Base-by-base conservation (phyloP, 2,797 vertebrate genomes). In the Microcaecilia unicolor region DNA sequence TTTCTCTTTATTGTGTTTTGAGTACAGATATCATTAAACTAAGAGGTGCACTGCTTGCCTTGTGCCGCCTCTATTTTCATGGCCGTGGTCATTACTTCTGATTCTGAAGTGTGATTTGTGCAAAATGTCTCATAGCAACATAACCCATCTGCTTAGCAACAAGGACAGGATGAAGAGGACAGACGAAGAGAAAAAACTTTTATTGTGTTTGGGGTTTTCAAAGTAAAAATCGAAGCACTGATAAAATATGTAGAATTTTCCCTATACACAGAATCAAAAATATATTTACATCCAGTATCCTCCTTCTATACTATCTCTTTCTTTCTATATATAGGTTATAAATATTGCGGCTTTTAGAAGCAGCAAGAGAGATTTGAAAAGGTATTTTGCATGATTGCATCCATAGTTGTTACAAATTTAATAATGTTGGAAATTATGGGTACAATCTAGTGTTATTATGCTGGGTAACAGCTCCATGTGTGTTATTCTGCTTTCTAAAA, bases 101-200 rank as follows among this genome's bases (percentile, higher is more conserved):
- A 25, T 39, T 10, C 33, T 30, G 13, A 7, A 31, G 24, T 16
- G 35, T 19, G 16, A 9, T n/a, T 26, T 25, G 3, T 23, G 9
- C 42, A 44, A 51, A 49, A 37, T 40, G 36, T 39, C 45, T 48
- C 29, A 29, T 40, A 37, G 26, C 37, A 46, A 43, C 40, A 22
- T 24, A 35, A 29, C 10, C 37, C 41, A 37, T 52, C 42, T 49
- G 42, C 47, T 47, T 60, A 46, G 42, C 48, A 44, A 51, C 41
- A 40, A 32, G 29, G 46, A 14, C 39, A 44, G 12, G 24, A 21
- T n/a, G n/a, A 40, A 31, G 21, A 22, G 40, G 37, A 41, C 25
- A 25, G 7, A 25, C 38, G 24, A 14, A 31, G 28, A 28, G 17
- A 45, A 21, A 48, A n/a, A 47, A 26, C 15, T n/a, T n/a, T 26